Base-by-base conservation (phyloP, 2,888 invertebrate genomes). In the Tenodera sinensis region DNA sequence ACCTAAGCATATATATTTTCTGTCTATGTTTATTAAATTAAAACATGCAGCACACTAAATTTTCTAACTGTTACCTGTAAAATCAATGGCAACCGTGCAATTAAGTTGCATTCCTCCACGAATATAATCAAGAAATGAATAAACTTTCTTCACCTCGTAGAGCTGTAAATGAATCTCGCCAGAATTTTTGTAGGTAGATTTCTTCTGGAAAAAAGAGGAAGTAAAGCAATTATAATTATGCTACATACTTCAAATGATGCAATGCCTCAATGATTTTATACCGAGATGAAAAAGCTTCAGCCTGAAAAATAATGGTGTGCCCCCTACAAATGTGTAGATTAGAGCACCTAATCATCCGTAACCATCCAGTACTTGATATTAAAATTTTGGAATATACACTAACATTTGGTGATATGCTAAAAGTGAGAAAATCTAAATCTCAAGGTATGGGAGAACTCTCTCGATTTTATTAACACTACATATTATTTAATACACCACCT, bases 41-140 rank as follows among this genome's bases (percentile, higher is more conserved):
- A 71, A 71, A 71, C 54, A 71, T 71, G 54, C 54, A 71, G 4
- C 20, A 54, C 14, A 54, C 1, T 3, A 15, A 2, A 54, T 14
- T 54, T 7, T 54, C 20, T 15, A 15, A 71, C 2, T 28, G 14
- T 91, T 91, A 93, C 93, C 93, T 87, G 94, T 94, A 90, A 94
- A 94, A 92, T 94, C 94, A 90, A 94, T 94, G 84, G 94, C 94
- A 90, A 94, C 92, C 28, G 94, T 93, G 91, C 93, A 94, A 91
- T 93, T 93, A 82, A 94, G 92, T 90, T 94, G 93, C 30, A 93
- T 93, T 25, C 95, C 95, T 88, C 94, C 94, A 90, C 93, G 93
- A 87, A 95, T 94, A 91, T 94, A 95, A 91, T 95, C 95, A 90
- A 95, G 92, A 92, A 95, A 95, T 7, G 95, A 93, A 91, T 92